A percentile compares a stretch with the other conserved stretches of the same genome.
These are phyloP conservation scores for Macaria notata DNA, from an alignment of 2,888 invertebrate genomes.

Conservation along the genomic window DNA sequence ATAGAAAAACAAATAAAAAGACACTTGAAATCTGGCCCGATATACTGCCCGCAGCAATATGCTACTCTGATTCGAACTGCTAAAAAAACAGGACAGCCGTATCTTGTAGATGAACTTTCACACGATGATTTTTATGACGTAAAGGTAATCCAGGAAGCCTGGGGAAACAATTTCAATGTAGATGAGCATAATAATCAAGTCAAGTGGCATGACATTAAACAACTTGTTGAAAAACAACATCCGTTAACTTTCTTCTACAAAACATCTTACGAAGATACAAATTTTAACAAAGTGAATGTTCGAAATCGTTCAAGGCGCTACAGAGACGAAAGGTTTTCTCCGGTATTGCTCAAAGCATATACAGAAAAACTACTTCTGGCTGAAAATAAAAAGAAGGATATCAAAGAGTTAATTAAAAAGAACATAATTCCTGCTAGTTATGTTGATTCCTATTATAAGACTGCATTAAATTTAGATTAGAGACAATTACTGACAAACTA, in stretches of 20 bases:
- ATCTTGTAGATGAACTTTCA: not conserved
- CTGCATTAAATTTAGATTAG: too few species aligned
- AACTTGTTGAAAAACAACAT: not conserved
- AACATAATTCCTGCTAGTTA: not conserved
- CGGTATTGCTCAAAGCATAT: not conserved
- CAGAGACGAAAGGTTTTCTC: too few species aligned
- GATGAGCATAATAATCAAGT: not conserved
- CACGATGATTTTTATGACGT: not conserved
- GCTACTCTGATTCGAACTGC: not conserved
- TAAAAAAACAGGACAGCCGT: constrained; percentile 1
- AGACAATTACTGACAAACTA: too few species aligned
- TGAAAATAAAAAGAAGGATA: not conserved
- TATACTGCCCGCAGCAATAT: not conserved
- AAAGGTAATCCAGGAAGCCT: not conserved
- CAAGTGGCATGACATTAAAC: not conserved
- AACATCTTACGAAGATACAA: not conserved
- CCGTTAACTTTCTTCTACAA: not conserved
- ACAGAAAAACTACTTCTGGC: not conserved
- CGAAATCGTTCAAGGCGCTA: too few species aligned
- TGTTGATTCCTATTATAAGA: not conserved
- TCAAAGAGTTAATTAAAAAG: not conserved
- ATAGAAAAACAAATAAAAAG: not conserved
- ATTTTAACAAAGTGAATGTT: not conserved
- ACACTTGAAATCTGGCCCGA: not conserved
- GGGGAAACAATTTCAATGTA: constrained; percentile 1